Conservation (phyloP, 2,113 vertebrate species). For the Donacobius atricapilla region DNA sequence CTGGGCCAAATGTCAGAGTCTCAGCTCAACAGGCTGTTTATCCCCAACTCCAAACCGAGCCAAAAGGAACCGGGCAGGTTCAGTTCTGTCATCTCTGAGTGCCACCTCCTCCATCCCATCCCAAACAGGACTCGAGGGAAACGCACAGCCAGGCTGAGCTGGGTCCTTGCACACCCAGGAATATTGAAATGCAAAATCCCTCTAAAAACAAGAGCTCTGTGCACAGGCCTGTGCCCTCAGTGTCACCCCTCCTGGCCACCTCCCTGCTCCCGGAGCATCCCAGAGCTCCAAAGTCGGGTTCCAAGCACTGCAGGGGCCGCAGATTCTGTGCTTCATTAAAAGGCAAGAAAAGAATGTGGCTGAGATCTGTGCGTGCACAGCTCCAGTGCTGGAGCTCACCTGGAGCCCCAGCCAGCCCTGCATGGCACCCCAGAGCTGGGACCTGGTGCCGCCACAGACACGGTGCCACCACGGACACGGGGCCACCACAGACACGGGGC, state of each 20-base stretch:
- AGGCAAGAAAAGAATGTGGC: fast-evolving
- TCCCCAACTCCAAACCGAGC: not conserved
- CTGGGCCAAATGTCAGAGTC: not conserved
- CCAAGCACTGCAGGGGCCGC: not conserved
- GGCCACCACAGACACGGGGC: too few species aligned
- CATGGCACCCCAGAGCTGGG: not conserved
- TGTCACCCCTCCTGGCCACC: fast-evolving
- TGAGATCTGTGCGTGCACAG: fast-evolving
- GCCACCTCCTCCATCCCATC: not conserved
- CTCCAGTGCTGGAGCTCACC: not conserved
- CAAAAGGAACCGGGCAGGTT: not conserved
- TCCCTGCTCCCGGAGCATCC: fast-evolving
- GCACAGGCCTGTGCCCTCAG: not conserved
- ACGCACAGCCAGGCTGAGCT: not conserved
- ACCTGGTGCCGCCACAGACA: not conserved
- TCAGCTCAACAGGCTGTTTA: not conserved
- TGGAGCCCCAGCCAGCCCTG: not conserved
- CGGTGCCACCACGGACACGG: too few species aligned
- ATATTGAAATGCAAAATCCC: not conserved
- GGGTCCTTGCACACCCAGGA: fast-evolving
- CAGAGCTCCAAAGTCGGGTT: fast-evolving
- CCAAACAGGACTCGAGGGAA: not conserved
- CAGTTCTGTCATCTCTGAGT: not conserved
- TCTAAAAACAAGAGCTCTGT: not conserved
- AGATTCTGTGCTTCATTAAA: not conserved